A percentile compares a stretch with the other conserved stretches of the same genome.
Conservation (phyloP, 2,797 vertebrate species). For the Todus mexicanus region DNA sequence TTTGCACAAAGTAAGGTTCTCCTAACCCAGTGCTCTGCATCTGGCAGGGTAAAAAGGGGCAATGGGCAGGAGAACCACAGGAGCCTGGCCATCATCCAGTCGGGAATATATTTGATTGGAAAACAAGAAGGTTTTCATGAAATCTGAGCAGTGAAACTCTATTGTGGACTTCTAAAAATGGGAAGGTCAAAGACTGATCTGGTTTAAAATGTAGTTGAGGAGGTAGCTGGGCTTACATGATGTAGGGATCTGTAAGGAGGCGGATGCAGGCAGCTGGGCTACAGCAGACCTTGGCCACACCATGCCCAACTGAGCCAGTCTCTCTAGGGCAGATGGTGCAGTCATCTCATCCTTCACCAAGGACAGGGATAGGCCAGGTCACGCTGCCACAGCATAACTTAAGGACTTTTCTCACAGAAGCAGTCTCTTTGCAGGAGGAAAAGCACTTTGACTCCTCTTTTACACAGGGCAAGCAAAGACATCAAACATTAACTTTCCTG, state of each 20-base stretch:
- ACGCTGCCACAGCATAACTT: not conserved
- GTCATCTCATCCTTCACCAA: not conserved
- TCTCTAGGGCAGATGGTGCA: not conserved
- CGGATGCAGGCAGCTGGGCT: not conserved
- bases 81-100: not conserved
- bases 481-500: not conserved
- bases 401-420: not conserved
- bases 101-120: not conserved
- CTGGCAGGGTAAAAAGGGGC: not conserved
- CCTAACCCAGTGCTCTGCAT: fast-evolving
- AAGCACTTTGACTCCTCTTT: not conserved
- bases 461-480: not conserved
- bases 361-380: not conserved
- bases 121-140: not conserved
- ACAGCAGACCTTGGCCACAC: not conserved
- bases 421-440: not conserved
- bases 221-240: fast-evolving
- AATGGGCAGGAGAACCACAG: not conserved
- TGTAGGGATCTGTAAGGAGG: not conserved
- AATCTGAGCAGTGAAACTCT: not conserved
- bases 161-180: not conserved
- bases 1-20: not conserved
- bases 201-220: not conserved
- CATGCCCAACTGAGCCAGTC: fast-evolving
- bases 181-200: not conserved